Conservation (phyloP, 2,797 vertebrate genomes). For the Hirundo rustica region DNA sequence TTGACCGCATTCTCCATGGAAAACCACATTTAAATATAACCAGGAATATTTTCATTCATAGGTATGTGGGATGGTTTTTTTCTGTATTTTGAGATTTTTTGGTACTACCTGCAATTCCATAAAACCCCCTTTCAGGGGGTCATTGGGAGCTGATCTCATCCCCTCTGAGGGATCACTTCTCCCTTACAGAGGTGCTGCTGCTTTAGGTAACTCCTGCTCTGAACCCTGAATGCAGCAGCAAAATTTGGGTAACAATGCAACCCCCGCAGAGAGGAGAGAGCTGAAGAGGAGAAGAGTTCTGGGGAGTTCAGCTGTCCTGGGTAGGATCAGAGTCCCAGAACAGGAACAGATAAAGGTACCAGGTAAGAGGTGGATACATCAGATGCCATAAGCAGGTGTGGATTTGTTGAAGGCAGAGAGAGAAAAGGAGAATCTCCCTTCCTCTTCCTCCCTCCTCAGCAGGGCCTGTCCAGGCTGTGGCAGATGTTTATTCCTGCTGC, state of each 20-base stretch:
- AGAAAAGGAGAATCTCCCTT: background rate
- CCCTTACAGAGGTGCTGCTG: background rate
- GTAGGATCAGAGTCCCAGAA: background rate
- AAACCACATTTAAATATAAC: background rate
- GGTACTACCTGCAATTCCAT: background rate
- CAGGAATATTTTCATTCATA: background rate
- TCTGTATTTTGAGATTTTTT: background rate
- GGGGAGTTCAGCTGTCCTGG: background rate
- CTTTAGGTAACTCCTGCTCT: background rate
- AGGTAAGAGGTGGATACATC: background rate
- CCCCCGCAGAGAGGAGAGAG: fast-evolving
- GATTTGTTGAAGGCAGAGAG: background rate
- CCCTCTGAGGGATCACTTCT: background rate
- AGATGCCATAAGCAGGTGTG: background rate
- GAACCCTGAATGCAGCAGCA: background rate
- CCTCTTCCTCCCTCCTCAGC: background rate
- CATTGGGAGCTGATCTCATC: background rate
- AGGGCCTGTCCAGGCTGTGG: background rate
- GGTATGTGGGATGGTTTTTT: background rate
- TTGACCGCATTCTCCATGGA: background rate
- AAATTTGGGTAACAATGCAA: background rate
- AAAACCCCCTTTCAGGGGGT: background rate
- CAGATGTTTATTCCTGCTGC: background rate
- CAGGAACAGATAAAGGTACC: background rate
- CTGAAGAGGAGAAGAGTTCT: background rate